These are phyloP conservation scores for Xyrichtys novacula DNA, from an alignment of 2,797 vertebrate genomes.

Conservation along the genomic window DNA sequence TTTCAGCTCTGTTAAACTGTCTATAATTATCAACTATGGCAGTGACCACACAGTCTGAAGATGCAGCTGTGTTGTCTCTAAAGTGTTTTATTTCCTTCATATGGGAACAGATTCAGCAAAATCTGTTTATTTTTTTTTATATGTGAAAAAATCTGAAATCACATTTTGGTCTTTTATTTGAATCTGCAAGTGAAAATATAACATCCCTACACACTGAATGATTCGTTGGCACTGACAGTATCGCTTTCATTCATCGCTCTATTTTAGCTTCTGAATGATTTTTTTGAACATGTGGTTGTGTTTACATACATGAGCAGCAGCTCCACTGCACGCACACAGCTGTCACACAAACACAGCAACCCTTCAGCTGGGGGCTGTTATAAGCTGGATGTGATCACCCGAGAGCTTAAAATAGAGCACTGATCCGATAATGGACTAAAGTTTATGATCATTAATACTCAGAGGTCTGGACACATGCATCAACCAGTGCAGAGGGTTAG, in stretches of 20 bases:
- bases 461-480: slow-evolving; percentile 60
- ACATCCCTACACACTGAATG: not conserved
- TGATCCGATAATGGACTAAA: slow-evolving; percentile 79
- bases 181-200: not conserved
- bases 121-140: no score
- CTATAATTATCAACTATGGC: not conserved
- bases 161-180: not conserved
- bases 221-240: not conserved
- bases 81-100: not conserved
- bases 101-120: no score
- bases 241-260: not conserved
- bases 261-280: slow-evolving; percentile 1
- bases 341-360: slow-evolving; percentile 38
- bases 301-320: slow-evolving; percentile 27
- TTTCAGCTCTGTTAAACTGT: not conserved
- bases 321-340: slow-evolving; percentile 22
- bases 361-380: slow-evolving; percentile 48
- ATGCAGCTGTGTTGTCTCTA: not conserved
- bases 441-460: slow-evolving; percentile 79
- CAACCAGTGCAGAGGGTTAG: slow-evolving; percentile 44
- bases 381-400: slow-evolving; percentile 66
- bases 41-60: not conserved
- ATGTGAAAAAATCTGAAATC: slow-evolving; percentile 14
- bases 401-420: slow-evolving; percentile 74
- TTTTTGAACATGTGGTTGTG: slow-evolving; percentile 5